phyloP scores from a whole-genome alignment of 2,113 vertebrate genomes.

The Lepus americanus region DNA sequence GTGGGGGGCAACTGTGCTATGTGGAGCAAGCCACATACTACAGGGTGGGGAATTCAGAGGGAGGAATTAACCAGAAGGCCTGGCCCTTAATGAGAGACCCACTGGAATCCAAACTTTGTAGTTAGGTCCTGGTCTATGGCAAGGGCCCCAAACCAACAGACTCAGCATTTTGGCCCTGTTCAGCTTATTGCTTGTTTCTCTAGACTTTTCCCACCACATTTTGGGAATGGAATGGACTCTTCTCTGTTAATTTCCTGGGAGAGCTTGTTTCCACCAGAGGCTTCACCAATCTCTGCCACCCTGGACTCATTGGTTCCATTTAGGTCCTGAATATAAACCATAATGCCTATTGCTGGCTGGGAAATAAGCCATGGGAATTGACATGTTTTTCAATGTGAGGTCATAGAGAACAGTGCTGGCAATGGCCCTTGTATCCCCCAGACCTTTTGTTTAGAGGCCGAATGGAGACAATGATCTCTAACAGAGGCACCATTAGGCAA shows the following conservation, averaged over 20 bases:
- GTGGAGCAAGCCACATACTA: not conserved
- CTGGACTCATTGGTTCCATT: slow-evolving; percentile 50
- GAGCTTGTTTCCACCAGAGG: not conserved
- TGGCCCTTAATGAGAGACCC: not conserved
- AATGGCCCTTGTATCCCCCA: slow-evolving; percentile 45
- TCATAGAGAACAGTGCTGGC: slow-evolving; percentile 54
- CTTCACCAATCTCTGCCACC: slow-evolving; percentile 19
- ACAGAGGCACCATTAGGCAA: slow-evolving; percentile 74
- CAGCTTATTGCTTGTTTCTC: slow-evolving; percentile 45
- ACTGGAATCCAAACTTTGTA: not conserved
- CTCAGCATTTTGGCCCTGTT: not conserved
- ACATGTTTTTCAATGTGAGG: slow-evolving; percentile 59
- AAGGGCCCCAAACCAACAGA: not conserved
- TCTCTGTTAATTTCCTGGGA: slow-evolving; percentile 56
- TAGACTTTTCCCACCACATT: slow-evolving; percentile 27
- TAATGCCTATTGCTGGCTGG: slow-evolving; percentile 53
- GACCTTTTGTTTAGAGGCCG: slow-evolving; percentile 61
- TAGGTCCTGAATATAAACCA: slow-evolving; percentile 60
- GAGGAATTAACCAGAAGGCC: slow-evolving; percentile 20
- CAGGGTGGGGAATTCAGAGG: not conserved
- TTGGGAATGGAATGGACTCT: not conserved
- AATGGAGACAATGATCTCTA: slow-evolving; percentile 73
- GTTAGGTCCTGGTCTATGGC: not conserved
- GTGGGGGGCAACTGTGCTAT: not conserved
- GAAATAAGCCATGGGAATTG: slow-evolving; percentile 71